A percentile compares a stretch with the other conserved stretches of the same genome.
phyloP scores from a whole-genome alignment of 2,888 invertebrate genomes.

The Tryphoninae sp. region DNA sequence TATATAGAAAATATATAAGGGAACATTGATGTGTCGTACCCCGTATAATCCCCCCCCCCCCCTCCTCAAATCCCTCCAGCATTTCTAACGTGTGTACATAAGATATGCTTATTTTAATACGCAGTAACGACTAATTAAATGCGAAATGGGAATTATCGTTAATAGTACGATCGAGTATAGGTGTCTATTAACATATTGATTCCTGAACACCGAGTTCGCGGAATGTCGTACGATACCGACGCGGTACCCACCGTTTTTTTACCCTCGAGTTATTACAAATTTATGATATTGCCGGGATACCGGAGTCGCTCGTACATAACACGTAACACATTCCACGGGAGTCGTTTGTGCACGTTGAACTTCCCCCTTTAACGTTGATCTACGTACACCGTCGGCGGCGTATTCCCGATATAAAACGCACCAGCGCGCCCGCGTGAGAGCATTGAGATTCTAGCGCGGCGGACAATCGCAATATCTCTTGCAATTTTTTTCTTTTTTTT shows the following conservation, averaged over 20 bases:
- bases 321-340: constrained; percentile 55
- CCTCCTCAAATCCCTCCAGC: neutral
- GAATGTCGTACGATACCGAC: constrained; percentile 55
- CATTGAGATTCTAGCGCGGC: constrained; percentile 40
- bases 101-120: constrained; percentile 34
- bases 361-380: constrained; percentile 39
- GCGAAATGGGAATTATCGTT: constrained; percentile 51
- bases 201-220: constrained; percentile 45
- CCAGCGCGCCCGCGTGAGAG: constrained; percentile 8
- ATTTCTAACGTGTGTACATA: neutral
- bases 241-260: constrained; percentile 4
- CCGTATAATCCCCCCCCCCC: no score
- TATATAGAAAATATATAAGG: no score
- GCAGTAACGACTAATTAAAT: constrained; percentile 38
- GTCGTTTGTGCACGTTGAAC: constrained; percentile 46
- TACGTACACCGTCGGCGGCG: constrained; percentile 2
- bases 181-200: constrained; percentile 60
- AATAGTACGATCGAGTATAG: constrained; percentile 47
- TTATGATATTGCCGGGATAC: constrained; percentile 57
- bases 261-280: constrained; percentile 57
- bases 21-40: no score
- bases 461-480: constrained; percentile 32
- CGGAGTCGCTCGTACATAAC: constrained; percentile 50
- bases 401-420: constrained; percentile 28
- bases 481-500: no score